Percentiles rank a stretch among this genome's conserved stretches.
Conservation (phyloP, 2,888 invertebrate species). For the Hoplodrina blanda region DNA sequence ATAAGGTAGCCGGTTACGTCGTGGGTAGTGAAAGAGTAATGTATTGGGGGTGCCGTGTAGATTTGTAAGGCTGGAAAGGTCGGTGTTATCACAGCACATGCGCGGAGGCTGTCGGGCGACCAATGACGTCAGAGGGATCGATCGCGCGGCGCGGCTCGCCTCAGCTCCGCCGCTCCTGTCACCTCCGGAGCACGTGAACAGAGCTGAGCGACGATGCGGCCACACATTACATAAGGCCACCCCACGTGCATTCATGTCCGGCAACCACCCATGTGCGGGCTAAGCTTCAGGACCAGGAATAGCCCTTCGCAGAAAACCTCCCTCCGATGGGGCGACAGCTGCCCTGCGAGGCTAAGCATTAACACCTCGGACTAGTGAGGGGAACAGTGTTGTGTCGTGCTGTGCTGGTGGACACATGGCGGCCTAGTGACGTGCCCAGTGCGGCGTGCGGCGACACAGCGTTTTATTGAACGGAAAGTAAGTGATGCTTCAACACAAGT, state of each 20-base stretch:
- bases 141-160: conserved; percentile 72
- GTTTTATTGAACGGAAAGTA: conserved; percentile 31
- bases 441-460: conserved; percentile 6
- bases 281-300: conserved; percentile 98
- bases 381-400: conserved; percentile 53
- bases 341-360: conserved; percentile 74
- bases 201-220: conserved; percentile 60
- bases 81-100: conserved; percentile 69
- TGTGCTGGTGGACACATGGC: conserved; percentile 61
- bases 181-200: conserved; percentile 76
- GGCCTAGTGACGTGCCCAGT: conserved; percentile 45
- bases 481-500: conserved; percentile 12
- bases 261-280: conserved; percentile 95
- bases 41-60: conserved; percentile 50
- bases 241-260: conserved; percentile 76
- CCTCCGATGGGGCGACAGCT: conserved; percentile 98
- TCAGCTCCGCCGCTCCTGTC: conserved; percentile 71
- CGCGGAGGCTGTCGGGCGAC: conserved; percentile 66
- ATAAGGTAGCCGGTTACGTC: neutral
- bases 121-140: conserved; percentile 88
- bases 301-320: conserved; percentile 99
- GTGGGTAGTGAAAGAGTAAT: conserved; percentile 54
- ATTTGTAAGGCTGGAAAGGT: conserved; percentile 47
- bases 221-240: conserved; percentile 81
- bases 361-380: conserved; percentile 54